Conservation (phyloP, 2,888 invertebrate species). For the Hypomecis punctinalis region DNA sequence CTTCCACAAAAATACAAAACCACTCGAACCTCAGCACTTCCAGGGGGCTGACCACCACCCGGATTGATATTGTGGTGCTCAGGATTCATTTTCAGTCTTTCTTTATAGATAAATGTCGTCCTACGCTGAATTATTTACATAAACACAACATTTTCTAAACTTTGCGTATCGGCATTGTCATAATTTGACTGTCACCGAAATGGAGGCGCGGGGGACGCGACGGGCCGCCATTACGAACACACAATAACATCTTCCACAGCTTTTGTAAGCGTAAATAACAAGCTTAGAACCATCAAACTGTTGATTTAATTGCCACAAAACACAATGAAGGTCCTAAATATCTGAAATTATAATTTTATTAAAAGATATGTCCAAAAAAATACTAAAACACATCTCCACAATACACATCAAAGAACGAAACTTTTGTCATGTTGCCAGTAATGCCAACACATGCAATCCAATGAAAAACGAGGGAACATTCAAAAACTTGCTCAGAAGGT, state of each 20-base stretch:
- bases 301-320: slow-evolving; percentile 34
- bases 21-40: slow-evolving; percentile 81
- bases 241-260: slow-evolving; percentile 79
- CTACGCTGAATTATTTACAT: slow-evolving; percentile 69
- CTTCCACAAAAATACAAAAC: slow-evolving; percentile 54
- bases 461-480: background rate
- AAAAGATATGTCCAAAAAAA: slow-evolving; percentile 26
- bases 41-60: slow-evolving; percentile 85
- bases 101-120: slow-evolving; percentile 51
- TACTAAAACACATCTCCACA: slow-evolving; percentile 61
- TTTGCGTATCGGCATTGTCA: slow-evolving; percentile 81
- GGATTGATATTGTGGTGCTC: slow-evolving; percentile 84
- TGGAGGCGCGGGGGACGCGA: slow-evolving; percentile 88
- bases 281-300: slow-evolving; percentile 43
- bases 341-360: background rate
- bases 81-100: slow-evolving; percentile 78
- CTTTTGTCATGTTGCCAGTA: slow-evolving; percentile 68
- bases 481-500: background rate
- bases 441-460: slow-evolving; percentile 56
- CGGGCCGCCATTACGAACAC: slow-evolving; percentile 87
- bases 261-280: slow-evolving; percentile 22
- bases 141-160: slow-evolving; percentile 75
- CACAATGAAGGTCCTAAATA: slow-evolving; percentile 33
- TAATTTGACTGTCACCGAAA: slow-evolving; percentile 87
- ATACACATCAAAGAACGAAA: slow-evolving; percentile 71